phyloP scores from a whole-genome alignment of 2,113 vertebrate genomes.

The Struthio camelus region DNA sequence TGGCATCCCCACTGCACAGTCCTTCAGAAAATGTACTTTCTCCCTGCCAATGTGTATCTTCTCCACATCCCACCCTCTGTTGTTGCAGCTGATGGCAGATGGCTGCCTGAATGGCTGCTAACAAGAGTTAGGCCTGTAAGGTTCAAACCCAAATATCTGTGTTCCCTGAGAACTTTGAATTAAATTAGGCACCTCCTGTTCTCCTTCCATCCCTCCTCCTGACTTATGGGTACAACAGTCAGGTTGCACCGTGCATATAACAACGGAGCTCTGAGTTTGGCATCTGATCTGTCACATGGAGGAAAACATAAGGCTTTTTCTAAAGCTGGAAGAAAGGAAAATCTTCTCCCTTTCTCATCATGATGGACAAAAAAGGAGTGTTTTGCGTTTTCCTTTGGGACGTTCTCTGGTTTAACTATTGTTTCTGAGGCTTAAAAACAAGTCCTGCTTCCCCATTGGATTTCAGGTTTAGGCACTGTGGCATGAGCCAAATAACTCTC shows the following conservation, averaged over 20 bases:
- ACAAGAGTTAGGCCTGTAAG: background rate
- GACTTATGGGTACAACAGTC: background rate
- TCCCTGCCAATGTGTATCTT: rapidly evolving
- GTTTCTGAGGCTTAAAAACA: background rate
- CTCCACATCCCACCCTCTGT: background rate
- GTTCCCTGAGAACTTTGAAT: background rate
- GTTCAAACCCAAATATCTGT: background rate
- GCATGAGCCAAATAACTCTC: background rate
- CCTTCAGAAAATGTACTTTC: background rate
- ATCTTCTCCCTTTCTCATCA: background rate
- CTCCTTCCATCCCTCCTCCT: background rate
- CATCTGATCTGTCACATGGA: background rate
- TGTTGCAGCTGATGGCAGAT: background rate
- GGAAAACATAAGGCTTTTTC: background rate
- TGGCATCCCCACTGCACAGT: background rate
- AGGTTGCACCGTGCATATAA: background rate
- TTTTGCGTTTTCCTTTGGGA: background rate
- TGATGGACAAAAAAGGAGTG: background rate
- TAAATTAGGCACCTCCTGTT: background rate
- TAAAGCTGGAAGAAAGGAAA: background rate
- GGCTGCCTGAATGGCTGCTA: background rate
- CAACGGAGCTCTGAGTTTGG: background rate
- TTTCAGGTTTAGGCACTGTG: background rate
- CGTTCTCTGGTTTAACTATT: background rate
- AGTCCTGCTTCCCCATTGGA: background rate